Percentiles rank a stretch among this genome's conserved stretches.
These are phyloP conservation scores for Melanotaenia parkinsoni DNA, from an alignment of 2,797 vertebrate species.

Conservation along the genomic window DNA sequence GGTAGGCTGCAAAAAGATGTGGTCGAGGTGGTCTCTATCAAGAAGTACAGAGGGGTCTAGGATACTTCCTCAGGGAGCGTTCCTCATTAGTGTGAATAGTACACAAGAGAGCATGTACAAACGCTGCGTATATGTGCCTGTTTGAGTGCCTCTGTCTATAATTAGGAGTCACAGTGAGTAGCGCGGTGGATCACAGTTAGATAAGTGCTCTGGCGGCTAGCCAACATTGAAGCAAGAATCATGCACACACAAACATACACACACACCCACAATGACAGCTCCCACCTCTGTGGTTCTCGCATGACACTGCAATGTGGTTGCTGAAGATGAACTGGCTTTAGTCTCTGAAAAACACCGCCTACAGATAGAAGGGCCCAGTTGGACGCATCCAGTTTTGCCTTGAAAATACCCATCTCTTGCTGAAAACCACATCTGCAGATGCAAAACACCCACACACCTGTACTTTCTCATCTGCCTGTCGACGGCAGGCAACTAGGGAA, in stretches of 20 bases:
- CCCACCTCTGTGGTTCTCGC: slow-evolving; percentile 42
- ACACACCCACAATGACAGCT: slow-evolving; percentile 35
- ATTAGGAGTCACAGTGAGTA: slow-evolving; percentile 80
- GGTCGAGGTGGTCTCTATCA: slow-evolving; percentile 65
- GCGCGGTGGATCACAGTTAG: slow-evolving; percentile 77
- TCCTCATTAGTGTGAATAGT: slow-evolving; percentile 79
- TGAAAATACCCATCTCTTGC: slow-evolving; percentile 49
- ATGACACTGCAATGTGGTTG: slow-evolving; percentile 32
- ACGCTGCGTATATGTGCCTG: slow-evolving; percentile 64
- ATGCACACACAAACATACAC: slow-evolving; percentile 29
- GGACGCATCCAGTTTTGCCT: slow-evolving; percentile 55
- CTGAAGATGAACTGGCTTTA: slow-evolving; percentile 40
- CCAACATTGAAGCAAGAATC: slow-evolving; percentile 59
- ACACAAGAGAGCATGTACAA: slow-evolving; percentile 72
- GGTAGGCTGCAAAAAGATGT: slow-evolving; percentile 39
- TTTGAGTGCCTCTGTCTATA: slow-evolving; percentile 76
- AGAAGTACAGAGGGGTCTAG: slow-evolving; percentile 50
- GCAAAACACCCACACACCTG: slow-evolving; percentile 54
- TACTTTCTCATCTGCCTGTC: slow-evolving; percentile 41
- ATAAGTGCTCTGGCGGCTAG: slow-evolving; percentile 79
- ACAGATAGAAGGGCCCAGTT: slow-evolving; percentile 56
- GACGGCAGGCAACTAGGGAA: slow-evolving; percentile 48
- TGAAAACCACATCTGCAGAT: slow-evolving; percentile 50
- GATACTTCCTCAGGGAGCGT: slow-evolving; percentile 69
- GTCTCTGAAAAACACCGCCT: slow-evolving; percentile 59